Base-by-base conservation (phyloP, 2,888 invertebrate species). In the Tyria jacobaeae region DNA sequence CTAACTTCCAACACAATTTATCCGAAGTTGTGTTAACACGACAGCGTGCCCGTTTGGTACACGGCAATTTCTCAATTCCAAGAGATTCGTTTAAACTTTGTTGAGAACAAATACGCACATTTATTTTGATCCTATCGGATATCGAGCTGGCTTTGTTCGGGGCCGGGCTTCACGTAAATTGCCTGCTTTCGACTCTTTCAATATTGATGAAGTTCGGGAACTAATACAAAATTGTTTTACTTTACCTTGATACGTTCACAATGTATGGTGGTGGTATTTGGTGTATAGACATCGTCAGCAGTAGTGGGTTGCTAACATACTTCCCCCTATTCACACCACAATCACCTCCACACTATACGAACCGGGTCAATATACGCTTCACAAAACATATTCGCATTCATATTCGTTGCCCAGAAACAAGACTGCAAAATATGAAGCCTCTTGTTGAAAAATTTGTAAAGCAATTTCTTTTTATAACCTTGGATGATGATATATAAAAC, bases 121-220 rank as follows among this genome's bases (percentile, higher is more conserved):
- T 61, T 47, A 61, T 52, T 61, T 52, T 27, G 50, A 51, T 41
- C 25, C 25, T 55, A 50, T 55, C 41, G 17, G 39, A 21, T 62
- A 70, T 62, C 57, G 66, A 66, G 53, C 55, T 39, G 21, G 39
- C 56, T 52, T 54, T 47, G 54, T 37, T 52, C 21, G 49, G 37
- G 37, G 15, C 41, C 24, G 12, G 10, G n/a, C 44, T 50, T 57
- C 57, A 57, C 49, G 47, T 25, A 56, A 61, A 54, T 57, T 39
- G 27, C 34, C 31, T 52, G 57, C 27, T 47, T 62, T 57, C n/a
- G 25, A 57, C 35, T 47, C 51, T 52, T 61, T 55, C 37, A 44
- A 56, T 35, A 39, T 60, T 60, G 37, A 60, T 55, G 49, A 49
- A 48, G 17, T 60, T 55, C 35, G 50, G 35, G 56, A 61, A 61